Percentiles rank a stretch among this genome's conserved stretches.
Evolutionary conservation across 1,140 invertebrate genomes (phyloP).

Genomic region (Zaprionus inermis): DNA sequence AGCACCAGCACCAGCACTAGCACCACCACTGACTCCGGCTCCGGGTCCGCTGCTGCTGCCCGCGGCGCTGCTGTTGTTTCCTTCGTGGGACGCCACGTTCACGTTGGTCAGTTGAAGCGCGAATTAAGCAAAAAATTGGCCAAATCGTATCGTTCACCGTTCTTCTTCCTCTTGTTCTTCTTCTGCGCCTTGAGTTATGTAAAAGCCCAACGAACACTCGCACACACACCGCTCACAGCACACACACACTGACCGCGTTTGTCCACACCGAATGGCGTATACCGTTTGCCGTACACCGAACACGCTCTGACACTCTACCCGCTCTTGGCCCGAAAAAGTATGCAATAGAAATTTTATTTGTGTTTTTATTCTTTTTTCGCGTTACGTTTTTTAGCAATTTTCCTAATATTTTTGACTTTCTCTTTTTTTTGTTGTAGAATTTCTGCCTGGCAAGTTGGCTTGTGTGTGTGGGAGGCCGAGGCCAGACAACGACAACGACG

Average conservation of each 20-base stretch:
- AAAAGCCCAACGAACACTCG: neutral
- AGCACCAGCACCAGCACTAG: neutral
- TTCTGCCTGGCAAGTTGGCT: slow-evolving; percentile 3
- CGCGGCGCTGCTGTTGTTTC: slow-evolving; percentile 69
- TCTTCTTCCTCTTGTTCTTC: too few relatives aligned
- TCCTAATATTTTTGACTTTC: slow-evolving; percentile 12
- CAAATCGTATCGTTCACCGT: slow-evolving; percentile 7
- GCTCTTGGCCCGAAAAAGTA: slow-evolving; percentile 12
- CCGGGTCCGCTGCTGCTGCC: slow-evolving; percentile 64
- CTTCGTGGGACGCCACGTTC: slow-evolving; percentile 84
- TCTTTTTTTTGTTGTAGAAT: slow-evolving; percentile 8
- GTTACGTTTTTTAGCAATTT: slow-evolving; percentile 8
- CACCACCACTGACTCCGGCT: neutral
- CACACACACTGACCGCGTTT: slow-evolving; percentile 18
- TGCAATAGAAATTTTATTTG: slow-evolving; percentile 11
- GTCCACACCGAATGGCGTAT: slow-evolving; percentile 38
- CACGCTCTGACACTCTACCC: slow-evolving; percentile 25
- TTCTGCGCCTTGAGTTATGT: neutral
- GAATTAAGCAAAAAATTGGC: slow-evolving; percentile 9
- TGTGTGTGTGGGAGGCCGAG: slow-evolving; percentile 45
- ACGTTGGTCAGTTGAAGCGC: slow-evolving; percentile 17
- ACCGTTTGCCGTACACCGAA: slow-evolving; percentile 41
- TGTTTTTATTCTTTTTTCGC: neutral
- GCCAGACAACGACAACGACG: slow-evolving; percentile 74
- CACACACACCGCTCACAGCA: slow-evolving; percentile 4